Percentiles rank a stretch among this genome's conserved stretches.
Conservation (phyloP, 2,888 invertebrate genomes). For the Xiphydria camelus region DNA sequence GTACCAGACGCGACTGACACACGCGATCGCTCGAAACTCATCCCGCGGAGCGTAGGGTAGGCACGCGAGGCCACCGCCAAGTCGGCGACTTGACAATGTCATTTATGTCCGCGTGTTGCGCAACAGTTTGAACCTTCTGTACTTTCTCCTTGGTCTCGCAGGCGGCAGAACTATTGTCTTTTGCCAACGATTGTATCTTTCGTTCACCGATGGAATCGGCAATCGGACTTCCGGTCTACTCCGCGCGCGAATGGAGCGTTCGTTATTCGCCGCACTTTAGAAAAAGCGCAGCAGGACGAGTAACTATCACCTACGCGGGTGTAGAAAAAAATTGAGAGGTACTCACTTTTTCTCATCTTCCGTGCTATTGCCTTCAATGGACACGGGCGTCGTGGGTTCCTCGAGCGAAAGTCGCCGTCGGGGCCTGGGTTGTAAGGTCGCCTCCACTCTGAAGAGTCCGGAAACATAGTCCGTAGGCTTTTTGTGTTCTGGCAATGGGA, state of each 20-base stretch:
- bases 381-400: slow-evolving; percentile 35
- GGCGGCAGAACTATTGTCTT: slow-evolving; percentile 36
- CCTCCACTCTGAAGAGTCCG: slow-evolving; percentile 67
- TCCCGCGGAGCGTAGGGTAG: neutral
- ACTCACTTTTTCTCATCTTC: slow-evolving; percentile 46
- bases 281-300: neutral
- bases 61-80: neutral
- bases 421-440: slow-evolving; percentile 60
- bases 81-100: slow-evolving; percentile 46
- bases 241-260: neutral
- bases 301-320: neutral
- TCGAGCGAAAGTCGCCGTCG: slow-evolving; percentile 47
- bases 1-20: no score
- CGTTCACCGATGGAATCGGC: no score
- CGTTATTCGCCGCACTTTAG: neutral
- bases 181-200: no score
- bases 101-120: slow-evolving; percentile 52
- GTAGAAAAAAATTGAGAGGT: neutral
- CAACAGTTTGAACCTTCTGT: slow-evolving; percentile 45
- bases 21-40: no score
- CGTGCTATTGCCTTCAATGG: slow-evolving; percentile 35
- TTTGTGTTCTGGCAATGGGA: slow-evolving; percentile 69
- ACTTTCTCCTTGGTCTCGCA: slow-evolving; percentile 50
- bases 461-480: slow-evolving; percentile 72
- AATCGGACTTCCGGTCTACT: neutral